Percentiles rank a stretch among this genome's conserved stretches.
phyloP scores from a whole-genome alignment of 2,797 vertebrate genomes.

The Sebastes reedi region DNA sequence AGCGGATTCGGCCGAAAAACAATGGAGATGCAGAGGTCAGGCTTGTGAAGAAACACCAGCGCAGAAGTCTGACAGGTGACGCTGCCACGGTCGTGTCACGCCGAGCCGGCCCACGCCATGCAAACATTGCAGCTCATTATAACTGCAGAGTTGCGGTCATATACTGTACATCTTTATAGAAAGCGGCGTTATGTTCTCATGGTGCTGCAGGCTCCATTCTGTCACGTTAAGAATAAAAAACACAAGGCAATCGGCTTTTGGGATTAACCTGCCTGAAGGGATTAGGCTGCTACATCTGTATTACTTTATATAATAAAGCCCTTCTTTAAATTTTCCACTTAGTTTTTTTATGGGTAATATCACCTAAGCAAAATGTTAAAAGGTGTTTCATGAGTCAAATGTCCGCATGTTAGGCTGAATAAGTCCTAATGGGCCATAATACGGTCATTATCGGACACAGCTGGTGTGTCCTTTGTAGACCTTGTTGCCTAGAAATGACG shows the following conservation, averaged over 20 bases:
- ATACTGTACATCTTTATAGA: neutral
- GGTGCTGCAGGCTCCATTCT: neutral
- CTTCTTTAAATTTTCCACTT: neutral
- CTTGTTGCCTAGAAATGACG: neutral
- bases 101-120: constrained; percentile 26
- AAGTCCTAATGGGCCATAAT: neutral
- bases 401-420: neutral
- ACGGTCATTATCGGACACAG: neutral
- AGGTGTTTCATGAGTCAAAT: neutral
- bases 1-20: neutral
- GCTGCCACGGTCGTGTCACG: neutral
- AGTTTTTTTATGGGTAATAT: neutral
- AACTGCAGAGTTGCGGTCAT: neutral
- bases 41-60: constrained; percentile 9
- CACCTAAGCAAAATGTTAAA: neutral
- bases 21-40: constrained; percentile 48
- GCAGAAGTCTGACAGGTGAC: constrained; percentile 24
- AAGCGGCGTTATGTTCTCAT: constrained; percentile 1
- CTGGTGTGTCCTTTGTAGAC: neutral
- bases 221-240: constrained; percentile 29
- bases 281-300: constrained; percentile 19
- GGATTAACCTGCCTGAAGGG: constrained; percentile 5
- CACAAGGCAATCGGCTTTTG: constrained; percentile 3
- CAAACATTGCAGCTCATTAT: constrained; percentile 27
- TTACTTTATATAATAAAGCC: neutral